phyloP scores from a whole-genome alignment of 2,888 invertebrate species.

The Gonocerus acuteangulatus region DNA sequence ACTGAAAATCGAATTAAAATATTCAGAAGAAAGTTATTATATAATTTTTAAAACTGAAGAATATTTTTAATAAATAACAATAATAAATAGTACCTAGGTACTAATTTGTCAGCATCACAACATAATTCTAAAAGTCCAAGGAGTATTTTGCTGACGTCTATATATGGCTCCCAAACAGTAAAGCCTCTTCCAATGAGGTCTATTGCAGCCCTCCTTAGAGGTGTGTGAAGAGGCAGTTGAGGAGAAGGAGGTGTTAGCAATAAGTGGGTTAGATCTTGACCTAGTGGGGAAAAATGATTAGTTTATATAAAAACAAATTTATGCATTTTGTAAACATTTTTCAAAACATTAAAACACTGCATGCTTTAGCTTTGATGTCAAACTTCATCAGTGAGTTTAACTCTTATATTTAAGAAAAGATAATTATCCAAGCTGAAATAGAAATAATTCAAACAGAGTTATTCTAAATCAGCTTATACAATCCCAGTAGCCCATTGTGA shows the following conservation, averaged over 20 bases:
- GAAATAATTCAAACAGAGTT: no score
- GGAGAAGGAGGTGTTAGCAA: constrained; percentile 76
- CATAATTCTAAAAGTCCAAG: constrained; percentile 85
- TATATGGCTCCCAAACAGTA: constrained; percentile 97
- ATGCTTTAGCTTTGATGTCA: neutral
- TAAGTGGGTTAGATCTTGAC: constrained; percentile 85
- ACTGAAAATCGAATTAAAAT: constrained; percentile 43
- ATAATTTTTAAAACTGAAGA: neutral
- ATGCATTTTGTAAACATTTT: neutral
- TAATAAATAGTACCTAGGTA: constrained; percentile 55
- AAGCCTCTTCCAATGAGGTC: constrained; percentile 96
- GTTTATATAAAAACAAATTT: neutral
- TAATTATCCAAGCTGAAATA: no score
- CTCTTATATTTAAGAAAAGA: no score
- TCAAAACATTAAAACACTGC: constrained; percentile 8
- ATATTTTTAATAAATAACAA: neutral
- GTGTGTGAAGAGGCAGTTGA: constrained; percentile 82
- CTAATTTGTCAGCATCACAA: constrained; percentile 81
- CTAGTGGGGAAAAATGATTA: constrained; percentile 40
- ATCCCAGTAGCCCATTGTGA: no score
- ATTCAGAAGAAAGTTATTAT: neutral
- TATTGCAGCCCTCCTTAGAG: constrained; percentile 90
- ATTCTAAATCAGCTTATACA: no score
- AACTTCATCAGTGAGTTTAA: no score
- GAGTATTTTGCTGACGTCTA: constrained; percentile 83